Base-by-base conservation (phyloP, 2,113 vertebrate species). In the Sceloporus tristichus region DNA sequence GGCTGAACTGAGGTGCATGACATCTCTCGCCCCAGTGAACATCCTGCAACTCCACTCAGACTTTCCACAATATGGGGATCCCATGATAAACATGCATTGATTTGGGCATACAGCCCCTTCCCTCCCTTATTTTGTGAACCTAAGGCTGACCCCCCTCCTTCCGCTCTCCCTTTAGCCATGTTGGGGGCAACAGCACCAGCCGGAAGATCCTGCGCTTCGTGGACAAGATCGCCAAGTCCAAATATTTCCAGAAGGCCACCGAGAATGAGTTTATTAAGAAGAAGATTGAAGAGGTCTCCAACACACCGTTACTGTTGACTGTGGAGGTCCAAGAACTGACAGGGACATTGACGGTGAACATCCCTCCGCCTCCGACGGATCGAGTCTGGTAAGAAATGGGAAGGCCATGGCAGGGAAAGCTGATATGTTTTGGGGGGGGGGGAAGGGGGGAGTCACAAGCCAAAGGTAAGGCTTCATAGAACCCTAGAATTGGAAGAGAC, bases 271-370 rank as follows among this genome's bases (percentile, higher is more conserved):
- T 97, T 92, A 98, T 98, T 92, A 98, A 97, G 91, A 98, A 98
- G 96, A 98, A 98, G 96, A 97, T 98, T 0, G 98, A 98, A 93
- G 98, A 98, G 93, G 97, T 98, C 94, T 98, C 98, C 94, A 98
- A 98, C 96, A 98, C 96, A 0, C 98, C 98, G 0, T 93, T 98
- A 92, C 96, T 98, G 93, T 97, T 98, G 89, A 97, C 97, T 0
- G 98, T 98, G 90, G 98, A 98, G 95, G 97, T 98, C 73, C 97
- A 97, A 87, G 98, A 98, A 93, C 92, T 98, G 93, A 96, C 96
- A 0, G 98, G 98, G 34, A 95, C 96, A 14, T 92, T 98, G 91
- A 95, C 97, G 0, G 85, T 98, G 92, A 98, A 98, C 87, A 95
- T 98, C 85, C 98, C 98, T 1, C 97, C 98, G 0, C 98, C 98